Evolutionary conservation across 2,113 vertebrate genomes (phyloP).

Genomic region (Hiodon alosoides): DNA sequence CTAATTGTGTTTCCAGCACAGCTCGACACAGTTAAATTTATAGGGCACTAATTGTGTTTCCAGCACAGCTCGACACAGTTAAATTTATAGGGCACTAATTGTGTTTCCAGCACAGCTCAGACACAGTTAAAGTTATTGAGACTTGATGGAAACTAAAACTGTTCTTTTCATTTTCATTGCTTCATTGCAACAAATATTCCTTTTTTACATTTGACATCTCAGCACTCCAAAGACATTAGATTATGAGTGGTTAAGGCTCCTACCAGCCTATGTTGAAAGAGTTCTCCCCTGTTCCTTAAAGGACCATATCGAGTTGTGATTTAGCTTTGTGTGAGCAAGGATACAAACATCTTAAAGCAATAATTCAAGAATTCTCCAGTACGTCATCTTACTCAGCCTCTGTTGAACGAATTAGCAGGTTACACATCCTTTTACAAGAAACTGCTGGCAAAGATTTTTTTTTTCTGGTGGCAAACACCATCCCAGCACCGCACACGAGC

Average conservation of each 20-base stretch:
- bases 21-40: slow-evolving; percentile 20
- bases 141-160: background rate
- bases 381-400: slow-evolving; percentile 42
- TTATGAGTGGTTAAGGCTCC: background rate
- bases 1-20: background rate
- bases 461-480: background rate
- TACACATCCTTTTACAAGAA: slow-evolving; percentile 33
- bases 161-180: background rate
- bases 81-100: slow-evolving; percentile 35
- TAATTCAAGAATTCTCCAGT: slow-evolving; percentile 51
- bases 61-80: slow-evolving; percentile 27
- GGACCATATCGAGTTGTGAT: background rate
- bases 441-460: background rate
- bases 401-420: slow-evolving; percentile 43
- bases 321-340: background rate
- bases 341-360: slow-evolving; percentile 60
- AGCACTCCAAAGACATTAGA: background rate
- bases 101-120: slow-evolving; percentile 32
- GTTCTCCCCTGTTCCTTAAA: background rate
- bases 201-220: background rate
- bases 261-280: background rate
- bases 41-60: too few relatives aligned
- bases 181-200: background rate
- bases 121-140: slow-evolving; percentile 12
- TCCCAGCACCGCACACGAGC: too few relatives aligned